A percentile compares a stretch with the other conserved stretches of the same genome.
Evolutionary conservation across 2,888 invertebrate genomes (phyloP).

Genomic region (Drosophila antonietae): DNA sequence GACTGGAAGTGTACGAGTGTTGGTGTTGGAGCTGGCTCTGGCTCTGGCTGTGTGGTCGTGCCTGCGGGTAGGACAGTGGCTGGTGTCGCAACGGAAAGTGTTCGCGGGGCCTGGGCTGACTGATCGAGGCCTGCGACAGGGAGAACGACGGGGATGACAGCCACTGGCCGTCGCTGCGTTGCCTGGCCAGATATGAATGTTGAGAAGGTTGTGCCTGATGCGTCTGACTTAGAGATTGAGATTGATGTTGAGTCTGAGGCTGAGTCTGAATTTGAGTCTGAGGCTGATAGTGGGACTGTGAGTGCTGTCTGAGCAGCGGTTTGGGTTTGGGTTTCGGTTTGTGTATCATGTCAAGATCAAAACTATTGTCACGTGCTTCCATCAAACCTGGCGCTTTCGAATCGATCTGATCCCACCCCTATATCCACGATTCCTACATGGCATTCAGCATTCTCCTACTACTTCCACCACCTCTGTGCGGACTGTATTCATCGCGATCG

Average conservation of each 20-base stretch:
- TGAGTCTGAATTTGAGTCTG: conserved; percentile 27
- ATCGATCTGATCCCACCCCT: conserved; percentile 85
- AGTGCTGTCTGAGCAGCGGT: conserved; percentile 37
- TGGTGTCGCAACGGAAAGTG: conserved; percentile 70
- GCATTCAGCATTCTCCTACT: conserved; percentile 85
- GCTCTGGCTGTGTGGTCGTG: conserved; percentile 46
- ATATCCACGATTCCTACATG: conserved; percentile 86
- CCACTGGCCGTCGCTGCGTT: conserved; percentile 52
- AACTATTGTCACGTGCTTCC: conserved; percentile 79
- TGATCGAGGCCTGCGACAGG: conserved; percentile 44
- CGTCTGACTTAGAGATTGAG: conserved; percentile 26
- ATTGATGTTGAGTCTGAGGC: not conserved
- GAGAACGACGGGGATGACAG: conserved; percentile 61
- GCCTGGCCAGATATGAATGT: conserved; percentile 42
- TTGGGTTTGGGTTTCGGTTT: conserved; percentile 45
- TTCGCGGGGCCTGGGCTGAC: conserved; percentile 51
- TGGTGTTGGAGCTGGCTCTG: conserved; percentile 8
- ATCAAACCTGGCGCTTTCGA: conserved; percentile 79
- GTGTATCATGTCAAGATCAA: conserved; percentile 76
- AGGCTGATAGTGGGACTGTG: conserved; percentile 29
- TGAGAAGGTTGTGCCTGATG: conserved; percentile 27
- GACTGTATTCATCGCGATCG: conserved; percentile 85
- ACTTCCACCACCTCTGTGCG: conserved; percentile 85
- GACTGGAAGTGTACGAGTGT: conserved; percentile 28
- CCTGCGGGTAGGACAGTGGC: conserved; percentile 67